phyloP scores from a whole-genome alignment of 2,797 vertebrate genomes.

The Gadopsis bispinosus region DNA sequence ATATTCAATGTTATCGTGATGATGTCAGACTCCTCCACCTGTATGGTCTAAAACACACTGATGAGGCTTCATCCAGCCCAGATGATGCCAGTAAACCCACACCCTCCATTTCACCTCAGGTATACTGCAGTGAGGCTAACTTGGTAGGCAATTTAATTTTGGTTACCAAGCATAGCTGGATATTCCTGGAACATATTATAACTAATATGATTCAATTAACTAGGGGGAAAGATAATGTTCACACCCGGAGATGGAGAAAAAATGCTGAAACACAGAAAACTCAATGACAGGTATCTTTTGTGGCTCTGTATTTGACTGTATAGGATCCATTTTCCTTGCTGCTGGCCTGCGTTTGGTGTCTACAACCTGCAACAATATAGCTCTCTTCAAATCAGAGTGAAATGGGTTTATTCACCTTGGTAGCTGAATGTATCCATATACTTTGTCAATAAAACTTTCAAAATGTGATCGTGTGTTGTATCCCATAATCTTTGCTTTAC shows the following conservation, averaged over 20 bases:
- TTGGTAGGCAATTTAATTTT: constrained; percentile 13
- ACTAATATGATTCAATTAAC: constrained; percentile 11
- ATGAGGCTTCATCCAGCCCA: not conserved
- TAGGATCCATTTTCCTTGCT: not conserved
- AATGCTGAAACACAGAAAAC: not conserved
- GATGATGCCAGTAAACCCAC: not conserved
- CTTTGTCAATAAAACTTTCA: not conserved
- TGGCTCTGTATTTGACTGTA: not conserved
- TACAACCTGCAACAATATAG: not conserved
- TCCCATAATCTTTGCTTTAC: not conserved
- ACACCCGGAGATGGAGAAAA: not conserved
- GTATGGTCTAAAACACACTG: not conserved
- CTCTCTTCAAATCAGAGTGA: not conserved
- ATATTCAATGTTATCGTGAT: not conserved
- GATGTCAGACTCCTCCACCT: not conserved
- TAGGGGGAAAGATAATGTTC: not conserved
- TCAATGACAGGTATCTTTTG: not conserved
- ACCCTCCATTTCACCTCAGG: not conserved
- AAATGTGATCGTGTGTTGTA: not conserved
- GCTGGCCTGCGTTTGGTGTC: not conserved
- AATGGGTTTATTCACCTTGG: not conserved
- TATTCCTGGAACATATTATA: constrained; percentile 31
- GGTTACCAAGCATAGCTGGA: constrained; percentile 46
- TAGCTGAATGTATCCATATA: not conserved
- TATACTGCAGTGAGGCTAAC: not conserved